Base-by-base conservation (phyloP, 1,140 invertebrate species). In the Caenorhabditis remanei region DNA sequence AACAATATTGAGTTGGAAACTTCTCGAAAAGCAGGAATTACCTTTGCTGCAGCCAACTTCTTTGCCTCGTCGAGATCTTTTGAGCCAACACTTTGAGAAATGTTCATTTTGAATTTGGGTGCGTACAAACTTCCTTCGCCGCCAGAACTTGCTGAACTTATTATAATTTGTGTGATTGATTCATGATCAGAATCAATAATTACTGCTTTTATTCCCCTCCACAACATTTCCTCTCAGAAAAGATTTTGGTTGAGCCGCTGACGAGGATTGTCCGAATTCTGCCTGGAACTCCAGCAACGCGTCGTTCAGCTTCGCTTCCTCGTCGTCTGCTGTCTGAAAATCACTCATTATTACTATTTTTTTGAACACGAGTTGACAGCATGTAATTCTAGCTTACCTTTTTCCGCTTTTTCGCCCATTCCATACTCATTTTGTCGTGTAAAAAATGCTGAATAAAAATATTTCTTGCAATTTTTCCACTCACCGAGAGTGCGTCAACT, bases 141-240 rank as follows among this genome's bases (percentile, higher is more conserved):
- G 11, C 21, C 71, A n/a, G 48, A 14, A 21, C 14, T n/a, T 40
- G 67, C 89, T 88, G 32, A 32, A 75, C 32, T 87, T 89, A 63
- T 56, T 32, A 2, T 5, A 71, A 8, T 16, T 71, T 46, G 14
- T 56, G 41, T 4, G 61, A 21, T 21, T 53, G 14, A 79, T 16
- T 63, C 7, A 24, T 16, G 6, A 50, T 32, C 13, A 5, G 4
- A 75, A 67, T n/a, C 56, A 56, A 24, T 55, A 65, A 84, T 58
- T 56, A 92, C 91, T 85, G 21, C 85, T 88, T 84, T 90, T 90
- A 82, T 90, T 88, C 24, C 91, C 90, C 55, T 91, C 91, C 4
- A 92, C 91, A n/a, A 92, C 88, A 85, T 92, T 92, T 41, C 91
- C 91, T 58, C 92, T 87, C 53, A 92, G 87, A 84, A 92, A 92